Conservation (phyloP, 2,888 invertebrate genomes). For the Bursaphelenchus okinawaensis region DNA sequence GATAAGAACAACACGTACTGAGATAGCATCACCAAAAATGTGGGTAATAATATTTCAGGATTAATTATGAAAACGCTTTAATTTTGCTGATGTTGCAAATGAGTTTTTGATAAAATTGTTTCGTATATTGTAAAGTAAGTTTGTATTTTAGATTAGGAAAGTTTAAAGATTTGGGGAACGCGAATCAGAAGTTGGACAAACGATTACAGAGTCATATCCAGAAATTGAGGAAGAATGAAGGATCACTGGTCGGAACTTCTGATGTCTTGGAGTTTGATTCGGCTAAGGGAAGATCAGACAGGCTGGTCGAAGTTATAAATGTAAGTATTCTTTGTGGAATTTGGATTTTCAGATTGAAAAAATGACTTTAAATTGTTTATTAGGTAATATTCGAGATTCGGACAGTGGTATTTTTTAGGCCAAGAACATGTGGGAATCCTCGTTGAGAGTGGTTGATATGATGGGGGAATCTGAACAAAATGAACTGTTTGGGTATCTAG, state of each 20-base stretch:
- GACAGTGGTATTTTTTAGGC: too few relatives aligned
- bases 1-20: neutral
- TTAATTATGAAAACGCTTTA: too few relatives aligned
- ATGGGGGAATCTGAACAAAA: slow-evolving; percentile 24
- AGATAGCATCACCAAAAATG: neutral
- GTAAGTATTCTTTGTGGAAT: neutral
- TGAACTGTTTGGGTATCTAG: slow-evolving; percentile 33
- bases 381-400: neutral
- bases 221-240: slow-evolving; percentile 32
- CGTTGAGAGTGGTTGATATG: slow-evolving; percentile 25
- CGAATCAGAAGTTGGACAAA: slow-evolving; percentile 27
- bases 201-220: slow-evolving; percentile 32
- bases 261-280: slow-evolving; percentile 37
- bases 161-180: slow-evolving; percentile 21
- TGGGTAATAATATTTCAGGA: too few relatives aligned
- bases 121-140: neutral
- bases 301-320: slow-evolving; percentile 28
- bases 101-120: too few relatives aligned
- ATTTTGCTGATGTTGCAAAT: too few relatives aligned
- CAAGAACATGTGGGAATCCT: slow-evolving; percentile 28
- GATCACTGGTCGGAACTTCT: slow-evolving; percentile 30
- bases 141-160: slow-evolving; percentile 25
- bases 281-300: slow-evolving; percentile 34
- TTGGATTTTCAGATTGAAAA: slow-evolving; percentile 2
- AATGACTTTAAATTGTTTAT: neutral